phyloP scores from a whole-genome alignment of 2,113 vertebrate species.

The Microcebus jonahi region DNA sequence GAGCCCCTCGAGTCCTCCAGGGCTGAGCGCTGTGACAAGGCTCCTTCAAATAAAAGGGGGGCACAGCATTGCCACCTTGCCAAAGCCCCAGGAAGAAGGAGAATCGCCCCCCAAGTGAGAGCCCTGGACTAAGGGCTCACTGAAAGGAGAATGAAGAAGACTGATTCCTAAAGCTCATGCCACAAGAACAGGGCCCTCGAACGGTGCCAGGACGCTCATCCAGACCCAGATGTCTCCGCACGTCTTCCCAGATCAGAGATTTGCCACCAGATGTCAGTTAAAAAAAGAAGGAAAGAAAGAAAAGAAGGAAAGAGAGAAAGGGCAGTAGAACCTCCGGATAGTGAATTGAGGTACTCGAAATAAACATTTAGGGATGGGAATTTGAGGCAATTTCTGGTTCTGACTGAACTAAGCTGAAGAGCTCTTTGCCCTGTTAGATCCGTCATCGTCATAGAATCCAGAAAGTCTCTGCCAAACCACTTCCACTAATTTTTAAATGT shows the following conservation, averaged over 20 bases:
- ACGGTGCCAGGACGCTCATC: neutral
- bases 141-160: neutral
- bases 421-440: neutral
- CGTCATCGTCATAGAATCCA: neutral
- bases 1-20: too few species aligned
- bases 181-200: neutral
- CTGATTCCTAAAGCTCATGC: neutral
- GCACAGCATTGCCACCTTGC: too few species aligned
- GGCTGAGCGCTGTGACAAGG: neutral
- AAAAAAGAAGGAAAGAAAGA: neutral
- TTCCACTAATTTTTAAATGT: neutral
- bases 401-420: too few species aligned
- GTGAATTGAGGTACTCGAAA: neutral
- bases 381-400: neutral
- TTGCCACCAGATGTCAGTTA: neutral
- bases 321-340: neutral
- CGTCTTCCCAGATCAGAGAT: neutral
- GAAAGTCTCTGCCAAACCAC: neutral
- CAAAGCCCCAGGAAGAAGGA: neutral
- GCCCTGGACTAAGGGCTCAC: neutral
- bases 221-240: neutral
- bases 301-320: neutral
- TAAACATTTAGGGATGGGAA: neutral
- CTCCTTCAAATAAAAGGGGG: neutral
- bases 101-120: neutral